Evolutionary conservation across 2,888 invertebrate genomes (phyloP), one percentile per base, ranked within the genome.

Genomic region (Yponomeuta sedellus): DNA sequence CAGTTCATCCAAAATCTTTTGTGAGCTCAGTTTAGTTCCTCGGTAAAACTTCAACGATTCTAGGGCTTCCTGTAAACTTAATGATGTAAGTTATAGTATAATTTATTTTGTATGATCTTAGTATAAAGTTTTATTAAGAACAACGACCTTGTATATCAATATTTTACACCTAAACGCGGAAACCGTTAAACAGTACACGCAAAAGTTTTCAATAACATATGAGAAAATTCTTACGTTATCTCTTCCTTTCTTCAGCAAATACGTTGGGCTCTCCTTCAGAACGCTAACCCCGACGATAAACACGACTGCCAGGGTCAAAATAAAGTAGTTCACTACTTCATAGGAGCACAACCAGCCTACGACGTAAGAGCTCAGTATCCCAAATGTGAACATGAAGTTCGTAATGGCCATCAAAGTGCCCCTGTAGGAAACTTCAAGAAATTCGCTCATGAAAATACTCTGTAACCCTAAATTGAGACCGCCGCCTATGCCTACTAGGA

Each of bases 281-380:
- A 10, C 2, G n/a, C 58, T 22, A 40, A 65, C 22, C 4, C 19
- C 19, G 12, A 65, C 16, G 6, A 20, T 12, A 34, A 20, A 39
- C 6, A 40, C 4, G 19, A 65, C 59, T n/a, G n/a, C 40, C 6
- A 65, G 2, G 16, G 39, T 16, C 22, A 65, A 40, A 20, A 59
- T 39, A 1, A 39, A 19, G 40, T 65, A 66, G 28, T 57, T 66
- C 8, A 57, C 25, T 8, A 22, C n/a, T 1, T 66, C 5, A 34
- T 65, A 65, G n/a, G 59, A 59, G 12, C 22, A 65, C 40, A 65
- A 8, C 65, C 65, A 65, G 16, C 65, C 64, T 10, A 65, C 40
- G 8, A 65, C 22, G 28, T 65, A 65, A 6, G 65, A 65, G n/a
- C n/a, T 22, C 11, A 65, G 19, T 1, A 65, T 39, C 4, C 65